Base-by-base conservation (phyloP, 2,888 invertebrate genomes). In the Pachliopta kotzebuea region DNA sequence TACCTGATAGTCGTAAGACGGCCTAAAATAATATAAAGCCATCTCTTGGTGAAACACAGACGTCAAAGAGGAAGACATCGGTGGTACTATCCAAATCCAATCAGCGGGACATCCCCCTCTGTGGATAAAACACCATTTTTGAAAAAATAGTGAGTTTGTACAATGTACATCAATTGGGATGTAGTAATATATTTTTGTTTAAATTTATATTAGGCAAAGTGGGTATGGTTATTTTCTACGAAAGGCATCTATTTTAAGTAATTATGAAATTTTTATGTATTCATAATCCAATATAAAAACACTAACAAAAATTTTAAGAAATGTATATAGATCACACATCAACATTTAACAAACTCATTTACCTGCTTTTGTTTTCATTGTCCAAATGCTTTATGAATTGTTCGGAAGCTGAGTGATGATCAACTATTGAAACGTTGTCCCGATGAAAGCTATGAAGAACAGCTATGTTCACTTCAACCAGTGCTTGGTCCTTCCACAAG, bases 311-410 rank as follows among this genome's bases (percentile, higher is more conserved):
- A 6, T 18, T 18, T 42, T 61, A 53, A 63, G 50, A 17, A 21
- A 54, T 56, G 58, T 53, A 23, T 29, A 50, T 6, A 58, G 14
- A 42, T 42, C 18, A 18, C 45, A 45, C 6, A n/a, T n/a, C 6
- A n/a, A 45, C 45, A 45, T 4, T 45, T 45, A 7, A 6, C 18
- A 21, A 42, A 24, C 14, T 24, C 37, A 53, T 23, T 59, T 42
- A 94, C 86, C 98, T 93, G 69, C 96, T 88, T 74, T 95, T 94
- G 70, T 95, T 95, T 81, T 98, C 98, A 77, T 96, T 98, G 75
- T 98, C 97, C 80, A 97, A 93, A 88, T 98, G 98, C 79, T 97
- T 98, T 94, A 98, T 97, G 83, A 98, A 99, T 68, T 97, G 97
- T 80, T 98, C 98, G 0, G 98, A 96, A 0, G 98, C 98, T 0